Evolutionary conservation across 2,113 vertebrate genomes (phyloP).

Genomic region (Chauna torquata): DNA sequence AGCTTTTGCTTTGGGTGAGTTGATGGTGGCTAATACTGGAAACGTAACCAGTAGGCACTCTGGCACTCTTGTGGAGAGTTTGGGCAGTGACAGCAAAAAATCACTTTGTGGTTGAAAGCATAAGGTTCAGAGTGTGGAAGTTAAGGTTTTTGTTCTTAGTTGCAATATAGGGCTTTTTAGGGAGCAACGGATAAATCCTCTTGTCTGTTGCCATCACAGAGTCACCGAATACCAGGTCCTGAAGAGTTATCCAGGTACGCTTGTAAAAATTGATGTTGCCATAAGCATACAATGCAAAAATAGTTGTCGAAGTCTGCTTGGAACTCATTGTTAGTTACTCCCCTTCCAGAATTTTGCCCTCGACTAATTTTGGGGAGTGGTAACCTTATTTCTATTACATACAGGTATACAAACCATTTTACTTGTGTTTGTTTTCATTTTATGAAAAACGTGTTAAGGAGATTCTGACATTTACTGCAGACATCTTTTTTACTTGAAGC

Average conservation of each 20-base stretch:
- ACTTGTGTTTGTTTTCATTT: neutral
- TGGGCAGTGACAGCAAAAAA: neutral
- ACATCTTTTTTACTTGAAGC: neutral
- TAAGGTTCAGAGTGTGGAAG: neutral
- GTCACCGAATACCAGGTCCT: neutral
- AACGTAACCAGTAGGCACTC: neutral
- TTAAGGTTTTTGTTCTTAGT: neutral
- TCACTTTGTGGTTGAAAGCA: fast-evolving
- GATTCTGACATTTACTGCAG: neutral
- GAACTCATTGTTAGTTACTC: neutral
- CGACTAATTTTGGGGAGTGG: neutral
- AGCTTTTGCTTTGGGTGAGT: neutral
- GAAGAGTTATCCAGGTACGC: neutral
- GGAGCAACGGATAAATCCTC: neutral
- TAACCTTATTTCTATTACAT: neutral
- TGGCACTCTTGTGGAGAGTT: no score
- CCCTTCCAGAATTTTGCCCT: neutral
- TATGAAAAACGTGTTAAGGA: neutral
- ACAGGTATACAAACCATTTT: fast-evolving
- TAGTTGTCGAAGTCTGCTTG: neutral
- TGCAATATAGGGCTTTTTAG: neutral
- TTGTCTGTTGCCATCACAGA: neutral
- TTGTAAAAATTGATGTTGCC: neutral
- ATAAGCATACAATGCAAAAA: neutral
- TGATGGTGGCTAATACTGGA: fast-evolving